Base-by-base conservation (phyloP, 2,113 vertebrate genomes). In the Irena cyanogastra region DNA sequence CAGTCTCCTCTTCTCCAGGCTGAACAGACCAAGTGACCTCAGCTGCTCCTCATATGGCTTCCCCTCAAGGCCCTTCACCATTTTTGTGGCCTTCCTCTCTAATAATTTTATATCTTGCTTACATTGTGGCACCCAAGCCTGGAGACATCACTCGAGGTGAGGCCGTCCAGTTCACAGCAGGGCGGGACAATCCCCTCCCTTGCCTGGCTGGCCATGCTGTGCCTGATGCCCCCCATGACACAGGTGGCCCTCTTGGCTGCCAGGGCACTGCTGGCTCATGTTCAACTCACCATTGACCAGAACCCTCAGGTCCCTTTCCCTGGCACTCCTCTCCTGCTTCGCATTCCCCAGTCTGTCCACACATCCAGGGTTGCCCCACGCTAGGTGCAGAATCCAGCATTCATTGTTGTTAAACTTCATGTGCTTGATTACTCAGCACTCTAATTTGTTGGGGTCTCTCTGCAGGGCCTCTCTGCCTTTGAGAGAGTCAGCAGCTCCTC, bases 201-300 rank as follows among this genome's bases (percentile, higher is more conserved):
- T 13, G 21, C 22, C 44, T 0, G 0, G 18, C 22, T 57, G 44
- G 4, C 0, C 0, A 20, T 65, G 50, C 44, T 65, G 37, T 33
- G 22, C 30, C n/a, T 83, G 70, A 54, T 76, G 47, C 0, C 42
- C 42, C 53, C 10, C 14, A 47, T 41, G n/a, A 33, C 63, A 61
- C 0, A 1, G 2, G 0, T 49, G 30, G 1, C 15, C 12, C 41
- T 77, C 3, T 49, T 63, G 35, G 54, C 21, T 61, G 26, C n/a
- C 30, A 35, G 21, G 41, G 18, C 41, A 28, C 63, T 69, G 49
- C 54, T 83, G 79, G 1, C 2, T 49, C 14, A 4, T 3, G 3
- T 23, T 9, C 16, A 69, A 11, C 21, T 22, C 10, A 3, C 3
- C 5, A 26, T 0, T 0, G 1, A 31, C 6, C 52, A 76, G 17